Base-by-base conservation (phyloP, 2,888 invertebrate species). In the Galerucella pusilla region DNA sequence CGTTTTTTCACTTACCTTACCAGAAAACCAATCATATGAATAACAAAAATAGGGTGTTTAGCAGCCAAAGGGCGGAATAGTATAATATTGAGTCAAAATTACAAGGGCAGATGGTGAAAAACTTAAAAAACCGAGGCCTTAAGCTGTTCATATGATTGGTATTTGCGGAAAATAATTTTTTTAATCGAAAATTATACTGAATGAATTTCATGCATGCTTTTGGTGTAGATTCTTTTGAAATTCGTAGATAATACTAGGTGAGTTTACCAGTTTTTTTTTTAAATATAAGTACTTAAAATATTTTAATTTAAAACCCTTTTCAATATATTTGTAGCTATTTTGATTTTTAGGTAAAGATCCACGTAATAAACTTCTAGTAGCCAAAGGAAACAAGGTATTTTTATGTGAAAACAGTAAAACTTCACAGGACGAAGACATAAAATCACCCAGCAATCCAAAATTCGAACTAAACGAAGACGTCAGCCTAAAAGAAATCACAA, bases 311-410 rank as follows among this genome's bases (percentile, higher is more conserved):
- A 52, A 52, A n/a, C n/a, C 6, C 7, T 20, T n/a, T 61, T 61
- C n/a, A n/a, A 61, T 3, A 14, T 61, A 28, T 61, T 14, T 61
- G 20, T 57, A 57, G 63, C 12, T n/a, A 35, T 63, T 63, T 63
- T 42, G 9, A 42, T 42, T 65, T 65, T 65, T 46, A 65, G 64
- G 45, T 14, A 11, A 45, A 16, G 3, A 9, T 46, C 64, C 9
- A 2, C 46, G 42, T 1, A 65, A 46, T 3, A 42, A 65, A 46
- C 7, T 65, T 20, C 46, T 65, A 45, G 46, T 65, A 45, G 3
- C 45, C 5, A 16, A 20, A 6, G 45, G 25, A 12, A 65, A 65
- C 12, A 65, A 46, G 11, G 20, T 65, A 16, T 65, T 20, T 49
- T 46, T 65, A 46, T n/a, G 64, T 11, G 16, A 25, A 20, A 14